Evolutionary conservation across 2,113 vertebrate species (phyloP), one percentile per base, ranked within the genome.

Genomic region (Scopus umbretta): DNA sequence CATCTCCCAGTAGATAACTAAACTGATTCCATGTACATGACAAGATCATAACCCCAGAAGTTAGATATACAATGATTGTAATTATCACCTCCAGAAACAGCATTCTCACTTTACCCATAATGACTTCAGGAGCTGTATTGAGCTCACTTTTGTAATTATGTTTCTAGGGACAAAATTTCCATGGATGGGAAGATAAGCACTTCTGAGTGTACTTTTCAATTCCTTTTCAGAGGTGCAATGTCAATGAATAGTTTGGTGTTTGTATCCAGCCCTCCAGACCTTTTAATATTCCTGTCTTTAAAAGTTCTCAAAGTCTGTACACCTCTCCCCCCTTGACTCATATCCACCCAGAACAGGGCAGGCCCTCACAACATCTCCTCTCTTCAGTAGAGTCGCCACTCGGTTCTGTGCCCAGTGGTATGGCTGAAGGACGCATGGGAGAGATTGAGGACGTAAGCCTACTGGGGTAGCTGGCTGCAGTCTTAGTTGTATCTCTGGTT

Each of bases 261-360:
- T 67, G 4, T 18, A 59, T 40, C 30, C 43, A 86, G 10, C 9
- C 20, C 58, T 59, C 50, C 47, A 86, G 34, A 30, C 26, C 7
- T 86, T 80, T 29, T 72, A 62, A 49, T 21, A 13, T 36, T 74
- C 16, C 32, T 75, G 34, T 40, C 5, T 50, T 83, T 67, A 27
- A 55, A 80, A 82, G 16, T 40, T 72, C 47, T 89, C 38, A 10
- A 74, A 74, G 12, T 42, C 43, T 55, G 36, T 15, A 34, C 18
- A 30, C 17, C n/a, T 0, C 0, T 2, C 2, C 16, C 3, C 3
- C 10, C 14, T 76, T 30, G 30, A 43, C 32, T 66, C 40, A 38
- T 15, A 82, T 9, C 7, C 18, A 56, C 34, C 9, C 36, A 81
- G 10, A 61, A 23, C 21, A 52, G 8, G 22, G 10, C 55, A 92